Conservation (phyloP, 2,888 invertebrate genomes). For the Achlya flavicornis region DNA sequence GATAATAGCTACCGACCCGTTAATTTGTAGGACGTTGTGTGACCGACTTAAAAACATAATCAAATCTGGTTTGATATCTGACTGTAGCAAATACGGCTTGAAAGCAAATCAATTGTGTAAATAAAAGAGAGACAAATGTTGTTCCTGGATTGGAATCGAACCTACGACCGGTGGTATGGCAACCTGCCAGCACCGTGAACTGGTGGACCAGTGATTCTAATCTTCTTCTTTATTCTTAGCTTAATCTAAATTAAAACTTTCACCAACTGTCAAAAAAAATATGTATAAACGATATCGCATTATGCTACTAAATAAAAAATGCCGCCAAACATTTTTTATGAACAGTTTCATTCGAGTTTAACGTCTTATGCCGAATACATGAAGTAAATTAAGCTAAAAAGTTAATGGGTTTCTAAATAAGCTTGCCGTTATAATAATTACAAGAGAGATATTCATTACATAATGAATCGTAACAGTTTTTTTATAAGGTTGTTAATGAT, state of each 20-base stretch:
- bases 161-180: too few species aligned
- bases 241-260: too few species aligned
- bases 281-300: not conserved
- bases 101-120: not conserved
- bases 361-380: not conserved
- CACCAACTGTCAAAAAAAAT: too few species aligned
- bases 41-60: slow-evolving; percentile 36
- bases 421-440: not conserved
- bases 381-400: not conserved
- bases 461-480: not conserved
- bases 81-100: not conserved
- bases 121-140: too few species aligned
- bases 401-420: not conserved
- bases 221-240: too few species aligned
- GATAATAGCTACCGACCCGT: slow-evolving; percentile 31
- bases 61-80: not conserved
- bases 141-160: not conserved
- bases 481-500: not conserved
- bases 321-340: slow-evolving; percentile 9
- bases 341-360: not conserved
- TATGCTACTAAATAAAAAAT: not conserved
- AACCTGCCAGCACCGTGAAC: too few species aligned
- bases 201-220: too few species aligned
- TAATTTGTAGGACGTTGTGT: slow-evolving; percentile 40
- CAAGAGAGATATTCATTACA: not conserved